Evolutionary conservation across 2,797 vertebrate species (phyloP), one percentile per base, ranked within the genome.

Genomic region (Chlorospingus flavigularis): DNA sequence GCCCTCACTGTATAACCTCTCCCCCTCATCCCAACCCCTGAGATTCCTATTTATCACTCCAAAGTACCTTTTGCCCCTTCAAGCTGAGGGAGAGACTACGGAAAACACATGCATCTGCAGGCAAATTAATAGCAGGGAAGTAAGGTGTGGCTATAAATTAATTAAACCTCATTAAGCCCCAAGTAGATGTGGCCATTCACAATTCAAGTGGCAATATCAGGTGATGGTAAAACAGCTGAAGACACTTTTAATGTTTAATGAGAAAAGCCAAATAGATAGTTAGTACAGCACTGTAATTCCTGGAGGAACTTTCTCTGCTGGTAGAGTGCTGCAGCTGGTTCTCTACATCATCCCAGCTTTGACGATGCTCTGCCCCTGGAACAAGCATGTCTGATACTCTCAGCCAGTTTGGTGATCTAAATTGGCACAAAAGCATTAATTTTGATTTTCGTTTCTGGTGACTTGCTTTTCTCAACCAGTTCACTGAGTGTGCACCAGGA

Each of bases 91-190:
- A 71, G 45, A 57, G 26, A 57, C 58, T 40, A 40, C 6, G 1
- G 17, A 7, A 4, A 57, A 6, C 0, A 3, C 1, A 3, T 5
- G 8, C 7, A 24, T 54, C 45, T 77, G 35, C 61, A 87, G 50
- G 42, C 18, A 78, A 85, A 74, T 79, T 66, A 95, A 71, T 82
- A 86, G 51, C 25, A 35, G 23, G n/a, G 12, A 75, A 90, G 33
- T 26, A 92, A 96, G 94, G 93, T 60, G 88, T 75, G 88, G 65
- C 67, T 91, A 54, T 87, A 88, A 95, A 77, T 91, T 85, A 92
- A 86, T 95, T 63, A 92, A 91, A 85, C 50, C 67, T 87, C 81
- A 40, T 95, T 91, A 94, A 91, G 26, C 13, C 26, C 26, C 61
- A 77, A 80, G 90, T 73, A 92, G 84, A 82, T 80, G 47, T 42